Base-by-base conservation (phyloP, 2,113 vertebrate species). In the Rhadina sibilatrix region DNA sequence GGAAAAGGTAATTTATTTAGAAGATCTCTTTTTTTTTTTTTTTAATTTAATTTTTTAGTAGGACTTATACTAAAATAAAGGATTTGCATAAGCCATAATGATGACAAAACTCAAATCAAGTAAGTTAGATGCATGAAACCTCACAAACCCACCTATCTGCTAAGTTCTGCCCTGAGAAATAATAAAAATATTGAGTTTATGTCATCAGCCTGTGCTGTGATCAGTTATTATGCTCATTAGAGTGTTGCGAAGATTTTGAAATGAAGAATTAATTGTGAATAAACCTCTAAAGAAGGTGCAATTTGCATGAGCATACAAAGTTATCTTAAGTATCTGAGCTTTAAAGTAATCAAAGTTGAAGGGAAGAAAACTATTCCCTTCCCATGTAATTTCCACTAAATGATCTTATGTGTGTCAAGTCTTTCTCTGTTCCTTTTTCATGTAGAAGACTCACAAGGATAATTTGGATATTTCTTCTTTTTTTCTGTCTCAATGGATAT, bases 181-280 rank as follows among this genome's bases (percentile, higher is more conserved):
- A 93, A 74, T 85, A 90, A 89, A 30, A 83, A 79, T 16, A 83
- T 33, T 33, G 56, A 42, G 10, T 3, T 79, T 83, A 44, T 80
- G 25, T 74, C 35, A 72, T 87, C 53, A 80, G 37, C 30, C 13
- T 57, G 38, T 50, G n/a, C 28, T 87, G 60, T 5, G 86, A 49
- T 85, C 16, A 89, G 77, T 95, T 94, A 89, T 21, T 83, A 53
- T 89, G 69, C 64, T 53, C 42, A 90, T 38, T 53, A 74, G 50
- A 93, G 49, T 68, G 38, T 54, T 76, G 64, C 85, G 53, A 93
- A 93, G 15, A 13, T 88, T 95, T 93, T 86, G 54, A 94, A 87
- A 79, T 63, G 59, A 96, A 95, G 89, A 80, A 69, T 72, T 57
- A 94, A n/a, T 54, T 37, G 21, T 64, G 75, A 96, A 57, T 59